phyloP scores from a whole-genome alignment of 53 echinoderm and acorn worm genomes.

The Echinometra lucunter region DNA sequence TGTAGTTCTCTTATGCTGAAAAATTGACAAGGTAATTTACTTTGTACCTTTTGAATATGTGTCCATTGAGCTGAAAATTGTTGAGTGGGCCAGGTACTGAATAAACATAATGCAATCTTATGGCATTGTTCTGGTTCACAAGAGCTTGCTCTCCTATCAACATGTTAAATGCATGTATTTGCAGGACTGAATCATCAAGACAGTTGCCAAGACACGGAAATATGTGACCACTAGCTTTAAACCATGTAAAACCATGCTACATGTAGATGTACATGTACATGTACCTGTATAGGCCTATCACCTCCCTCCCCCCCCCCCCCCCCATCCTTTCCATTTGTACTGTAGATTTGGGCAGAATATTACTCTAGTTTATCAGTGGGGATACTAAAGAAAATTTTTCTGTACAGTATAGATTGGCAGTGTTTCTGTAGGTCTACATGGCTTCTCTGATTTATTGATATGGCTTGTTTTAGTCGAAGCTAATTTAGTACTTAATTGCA shows the following conservation, averaged over 20 bases:
- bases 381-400: too few relatives aligned
- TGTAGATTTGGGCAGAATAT: too few relatives aligned
- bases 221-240: conserved; percentile 49
- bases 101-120: conserved; percentile 23
- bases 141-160: conserved; percentile 6
- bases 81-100: conserved; percentile 22
- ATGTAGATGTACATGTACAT: neutral
- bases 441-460: too few relatives aligned
- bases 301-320: too few relatives aligned
- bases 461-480: too few relatives aligned
- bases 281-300: neutral
- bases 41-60: neutral
- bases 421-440: too few relatives aligned
- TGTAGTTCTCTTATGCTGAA: neutral
- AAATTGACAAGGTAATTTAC: neutral
- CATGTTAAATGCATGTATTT: conserved; percentile 17
- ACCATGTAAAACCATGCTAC: too few relatives aligned
- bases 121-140: conserved; percentile 21
- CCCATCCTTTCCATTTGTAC: too few relatives aligned
- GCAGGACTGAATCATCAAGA: conserved; percentile 63
- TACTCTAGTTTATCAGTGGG: too few relatives aligned
- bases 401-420: too few relatives aligned
- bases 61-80: neutral
- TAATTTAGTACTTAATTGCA: too few relatives aligned
- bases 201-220: conserved; percentile 56